Evolutionary conservation across 1,140 invertebrate genomes (phyloP).

Genomic region (Drosophila trapezifrons): DNA sequence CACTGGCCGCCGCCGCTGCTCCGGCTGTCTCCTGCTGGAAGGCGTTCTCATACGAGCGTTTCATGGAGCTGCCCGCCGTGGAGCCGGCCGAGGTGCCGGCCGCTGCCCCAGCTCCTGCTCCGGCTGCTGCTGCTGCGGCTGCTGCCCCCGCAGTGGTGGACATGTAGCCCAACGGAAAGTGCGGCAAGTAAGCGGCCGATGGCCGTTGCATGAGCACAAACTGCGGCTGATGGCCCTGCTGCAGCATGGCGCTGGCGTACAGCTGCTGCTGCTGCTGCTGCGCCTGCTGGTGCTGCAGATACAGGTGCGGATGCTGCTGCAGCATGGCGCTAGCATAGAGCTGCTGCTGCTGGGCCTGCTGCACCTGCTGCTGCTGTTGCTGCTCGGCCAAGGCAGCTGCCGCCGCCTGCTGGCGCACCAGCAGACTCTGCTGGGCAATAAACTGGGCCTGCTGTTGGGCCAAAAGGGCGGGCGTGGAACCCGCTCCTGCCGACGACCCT

Average conservation of each 20-base stretch:
- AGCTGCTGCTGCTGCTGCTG: slow-evolving; percentile 49
- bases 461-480: slow-evolving; percentile 64
- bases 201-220: slow-evolving; percentile 80
- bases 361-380: slow-evolving; percentile 67
- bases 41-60: slow-evolving; percentile 81
- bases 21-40: slow-evolving; percentile 77
- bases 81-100: slow-evolving; percentile 21
- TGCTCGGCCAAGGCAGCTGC: slow-evolving; percentile 71
- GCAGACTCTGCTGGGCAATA: slow-evolving; percentile 81
- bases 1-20: slow-evolving; percentile 67
- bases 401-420: slow-evolving; percentile 78
- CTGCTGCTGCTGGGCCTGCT: slow-evolving; percentile 69
- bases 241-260: slow-evolving; percentile 46
- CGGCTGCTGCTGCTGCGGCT: slow-evolving; percentile 54
- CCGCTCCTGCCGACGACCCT: slow-evolving; percentile 38
- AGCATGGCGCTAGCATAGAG: slow-evolving; percentile 73
- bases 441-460: slow-evolving; percentile 83
- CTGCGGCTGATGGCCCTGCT: slow-evolving; percentile 70
- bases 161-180: slow-evolving; percentile 75
- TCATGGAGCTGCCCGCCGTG: slow-evolving; percentile 56
- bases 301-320: slow-evolving; percentile 60
- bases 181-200: slow-evolving; percentile 66
- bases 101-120: slow-evolving; percentile 13
- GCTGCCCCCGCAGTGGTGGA: slow-evolving; percentile 42
- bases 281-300: slow-evolving; percentile 66